phyloP scores from a whole-genome alignment of 2,888 invertebrate species.

The Diarsia mendica region DNA sequence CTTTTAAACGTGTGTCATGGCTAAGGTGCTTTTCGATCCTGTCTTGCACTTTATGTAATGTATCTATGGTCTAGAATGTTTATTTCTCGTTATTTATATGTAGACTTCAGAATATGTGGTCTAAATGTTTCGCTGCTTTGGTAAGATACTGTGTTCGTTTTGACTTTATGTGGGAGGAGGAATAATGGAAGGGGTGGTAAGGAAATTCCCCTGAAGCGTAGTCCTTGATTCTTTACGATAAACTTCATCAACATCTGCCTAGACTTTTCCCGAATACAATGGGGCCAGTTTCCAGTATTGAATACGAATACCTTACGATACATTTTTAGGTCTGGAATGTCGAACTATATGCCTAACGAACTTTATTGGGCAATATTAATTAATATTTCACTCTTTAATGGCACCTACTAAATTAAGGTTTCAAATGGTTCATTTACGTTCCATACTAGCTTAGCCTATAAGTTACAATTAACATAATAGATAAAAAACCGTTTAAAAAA shows the following conservation, averaged over 20 bases:
- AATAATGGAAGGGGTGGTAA: no score
- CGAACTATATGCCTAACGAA: background rate
- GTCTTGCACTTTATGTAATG: background rate
- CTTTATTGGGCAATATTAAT: background rate
- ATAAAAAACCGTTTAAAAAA: no score
- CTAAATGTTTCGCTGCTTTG: no score
- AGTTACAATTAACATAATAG: background rate
- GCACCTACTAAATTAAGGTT: background rate
- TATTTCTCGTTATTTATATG: background rate
- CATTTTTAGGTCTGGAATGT: no score
- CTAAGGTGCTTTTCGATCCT: background rate
- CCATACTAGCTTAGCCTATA: background rate
- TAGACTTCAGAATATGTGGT: background rate
- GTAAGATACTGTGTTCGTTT: no score
- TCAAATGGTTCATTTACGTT: background rate
- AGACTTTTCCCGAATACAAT: background rate
- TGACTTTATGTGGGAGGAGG: no score
- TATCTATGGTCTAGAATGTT: background rate
- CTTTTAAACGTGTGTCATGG: slow-evolving; percentile 22
- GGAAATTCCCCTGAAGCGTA: no score
- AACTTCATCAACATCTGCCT: background rate
- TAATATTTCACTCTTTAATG: background rate
- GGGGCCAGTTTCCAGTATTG: no score
- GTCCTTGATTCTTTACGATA: background rate
- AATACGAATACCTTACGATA: no score